Evolutionary conservation across 2,888 invertebrate genomes (phyloP), one percentile per base, ranked within the genome.

Genomic region (Nebria salina): DNA sequence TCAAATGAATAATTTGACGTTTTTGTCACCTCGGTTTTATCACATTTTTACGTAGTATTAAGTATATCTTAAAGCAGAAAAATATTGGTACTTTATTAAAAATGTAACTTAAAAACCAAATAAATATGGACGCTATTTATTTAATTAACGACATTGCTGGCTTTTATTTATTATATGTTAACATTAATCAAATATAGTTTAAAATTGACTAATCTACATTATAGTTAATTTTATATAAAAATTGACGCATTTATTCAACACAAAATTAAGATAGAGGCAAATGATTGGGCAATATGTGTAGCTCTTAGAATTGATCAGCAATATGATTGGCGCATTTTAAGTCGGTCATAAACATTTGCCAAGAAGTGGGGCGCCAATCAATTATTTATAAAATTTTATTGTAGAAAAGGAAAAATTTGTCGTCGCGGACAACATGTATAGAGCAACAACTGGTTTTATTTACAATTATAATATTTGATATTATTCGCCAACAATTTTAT

Each of bases 341-440:
- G 70, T 70, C 70, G 70, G 70, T 70, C 25, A 70, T 26, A 70
- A 26, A 34, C 25, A 11, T 26, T 11, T 70, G 26, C 11, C 34
- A 26, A 34, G 25, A 34, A 34, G 70, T 26, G 26, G 70, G 70
- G 70, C 25, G 11, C 70, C 70, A 70, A 70, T 70, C 26, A 34
- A 70, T 70, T 26, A 70, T 70, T 70, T 70, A 34, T 70, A 70
- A 70, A 70, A 70, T 5, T 70, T 13, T 70, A 70, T 26, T 11
- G 26, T 15, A 34, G 70, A 25, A 15, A 70, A 70, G 15, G 26
- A 25, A 68, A 13, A 68, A 25, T 25, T 15, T 68, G 20, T 25
- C 9, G 11, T n/a, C 68, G 15, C 26, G 15, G 25, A 68, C 1
- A 15, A 15, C 20, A 66, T 66, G 1, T 70, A 70, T 13, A 66